Base-by-base conservation (phyloP, 1,140 invertebrate species). In the Drosophila ercepeae region DNA sequence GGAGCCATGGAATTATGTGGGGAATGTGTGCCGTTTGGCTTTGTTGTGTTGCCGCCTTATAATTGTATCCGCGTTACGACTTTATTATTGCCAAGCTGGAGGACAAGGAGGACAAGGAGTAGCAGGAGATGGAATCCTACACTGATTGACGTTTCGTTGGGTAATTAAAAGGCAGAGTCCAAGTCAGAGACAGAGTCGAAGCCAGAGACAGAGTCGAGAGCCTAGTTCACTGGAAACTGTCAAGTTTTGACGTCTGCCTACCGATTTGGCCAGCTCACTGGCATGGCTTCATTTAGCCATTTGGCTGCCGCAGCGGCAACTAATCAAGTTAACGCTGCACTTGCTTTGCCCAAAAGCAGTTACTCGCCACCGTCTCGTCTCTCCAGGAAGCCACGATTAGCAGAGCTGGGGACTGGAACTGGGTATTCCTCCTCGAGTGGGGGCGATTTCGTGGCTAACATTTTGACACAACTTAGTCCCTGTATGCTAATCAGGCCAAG, bases 31-130 rank as follows among this genome's bases (percentile, higher is more conserved):
- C 68, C 63, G 82, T 81, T 76, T 76, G 76, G 51, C 81, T 86
- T 86, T 86, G 81, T 86, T 81, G 81, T 86, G 46, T 36, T 54
- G 63, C 81, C 81, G 81, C 81, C 76, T 86, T 86, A 86, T 86
- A 86, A 86, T 86, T 86, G 82, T 88, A 86, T 68, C 76, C 82
- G 82, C 82, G 82, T 82, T 86, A 86, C 81, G 81, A 86, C 81
- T 86, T 81, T 86, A 86, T 86, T 86, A 86, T 63, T 46, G 68
- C 69, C 52, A 46, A 36, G 32, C 58, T 44, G 29, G 11, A 65
- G 49, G 46, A 59, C n/a, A n/a, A n/a, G n/a, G n/a, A n/a, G n/a
- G 63, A 4, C 9, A 39, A 5, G 36, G 32, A 54, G 63, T 27
- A 21, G 34, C n/a, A 32, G 41, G 18, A 48, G 34, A 29, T 7